Conservation (phyloP, 2,113 vertebrate species). For the Apaloderma vittatum region DNA sequence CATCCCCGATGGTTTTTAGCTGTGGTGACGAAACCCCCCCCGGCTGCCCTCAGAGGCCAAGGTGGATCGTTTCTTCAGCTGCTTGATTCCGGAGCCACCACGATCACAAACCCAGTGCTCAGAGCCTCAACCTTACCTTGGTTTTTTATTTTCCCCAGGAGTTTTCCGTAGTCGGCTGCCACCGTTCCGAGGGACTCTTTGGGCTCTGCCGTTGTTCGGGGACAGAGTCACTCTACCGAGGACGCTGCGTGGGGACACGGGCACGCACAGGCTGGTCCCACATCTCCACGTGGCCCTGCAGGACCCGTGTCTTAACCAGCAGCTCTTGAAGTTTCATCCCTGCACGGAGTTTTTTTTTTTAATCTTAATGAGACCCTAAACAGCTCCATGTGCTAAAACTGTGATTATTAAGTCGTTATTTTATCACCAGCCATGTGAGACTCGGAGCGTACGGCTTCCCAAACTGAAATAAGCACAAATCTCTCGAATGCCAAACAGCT, state of each 20-base stretch:
- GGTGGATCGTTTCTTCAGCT: neutral
- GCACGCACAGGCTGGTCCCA: neutral
- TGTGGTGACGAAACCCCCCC: fast-evolving
- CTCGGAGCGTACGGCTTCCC: fast-evolving
- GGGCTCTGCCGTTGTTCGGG: fast-evolving
- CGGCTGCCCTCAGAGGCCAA: fast-evolving
- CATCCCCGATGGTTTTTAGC: fast-evolving
- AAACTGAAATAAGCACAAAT: neutral
- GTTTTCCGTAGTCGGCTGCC: neutral
- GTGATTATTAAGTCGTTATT: neutral
- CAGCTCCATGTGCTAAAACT: fast-evolving
- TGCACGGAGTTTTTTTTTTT: neutral
- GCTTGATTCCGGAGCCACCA: fast-evolving
- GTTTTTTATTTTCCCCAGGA: neutral
- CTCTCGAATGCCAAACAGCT: neutral
- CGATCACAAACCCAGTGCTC: neutral
- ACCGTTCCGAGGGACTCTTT: fast-evolving
- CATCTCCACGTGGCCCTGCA: neutral
- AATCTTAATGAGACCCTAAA: fast-evolving
- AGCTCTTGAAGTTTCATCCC: neutral
- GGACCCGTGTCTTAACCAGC: neutral
- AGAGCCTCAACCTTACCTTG: neutral
- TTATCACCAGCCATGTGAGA: fast-evolving
- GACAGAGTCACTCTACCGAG: fast-evolving
- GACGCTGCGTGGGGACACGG: fast-evolving